Conservation (phyloP, 2,797 vertebrate species). For the Pseudochromis fuscus region DNA sequence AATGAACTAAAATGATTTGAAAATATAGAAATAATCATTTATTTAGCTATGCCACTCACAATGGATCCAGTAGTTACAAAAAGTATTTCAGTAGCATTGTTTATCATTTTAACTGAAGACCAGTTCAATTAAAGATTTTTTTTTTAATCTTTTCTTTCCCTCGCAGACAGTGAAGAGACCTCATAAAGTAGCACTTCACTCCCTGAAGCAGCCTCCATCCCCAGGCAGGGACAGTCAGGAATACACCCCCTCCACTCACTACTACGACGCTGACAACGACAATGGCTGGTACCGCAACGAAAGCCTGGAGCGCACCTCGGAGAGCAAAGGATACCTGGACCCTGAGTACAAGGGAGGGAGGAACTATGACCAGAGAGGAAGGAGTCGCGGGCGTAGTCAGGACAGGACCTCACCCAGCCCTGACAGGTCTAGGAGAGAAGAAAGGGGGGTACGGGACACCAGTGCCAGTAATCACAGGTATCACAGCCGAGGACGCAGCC, state of each 20-base stretch:
- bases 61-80: too few species aligned
- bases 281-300: conserved; percentile 86
- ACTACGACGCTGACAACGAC: conserved; percentile 88
- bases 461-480: conserved; percentile 75
- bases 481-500: conserved; percentile 83
- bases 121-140: background rate
- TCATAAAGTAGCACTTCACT: conserved; percentile 85
- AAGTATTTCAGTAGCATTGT: too few species aligned
- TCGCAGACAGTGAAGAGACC: conserved; percentile 93
- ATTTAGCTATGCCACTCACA: too few species aligned
- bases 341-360: conserved; percentile 80
- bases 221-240: conserved; percentile 83
- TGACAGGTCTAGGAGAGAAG: conserved; percentile 69
- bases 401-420: conserved; percentile 78
- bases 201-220: conserved; percentile 82
- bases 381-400: conserved; percentile 83
- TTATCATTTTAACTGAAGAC: too few species aligned
- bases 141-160: conserved; percentile 10
- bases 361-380: conserved; percentile 77
- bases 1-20: too few species aligned
- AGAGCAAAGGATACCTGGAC: conserved; percentile 75
- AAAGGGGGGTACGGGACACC: conserved; percentile 53
- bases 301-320: conserved; percentile 81
- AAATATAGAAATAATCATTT: too few species aligned
- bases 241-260: conserved; percentile 86